Base-by-base conservation (phyloP, 2,888 invertebrate genomes). In the Agrochola circellaris region DNA sequence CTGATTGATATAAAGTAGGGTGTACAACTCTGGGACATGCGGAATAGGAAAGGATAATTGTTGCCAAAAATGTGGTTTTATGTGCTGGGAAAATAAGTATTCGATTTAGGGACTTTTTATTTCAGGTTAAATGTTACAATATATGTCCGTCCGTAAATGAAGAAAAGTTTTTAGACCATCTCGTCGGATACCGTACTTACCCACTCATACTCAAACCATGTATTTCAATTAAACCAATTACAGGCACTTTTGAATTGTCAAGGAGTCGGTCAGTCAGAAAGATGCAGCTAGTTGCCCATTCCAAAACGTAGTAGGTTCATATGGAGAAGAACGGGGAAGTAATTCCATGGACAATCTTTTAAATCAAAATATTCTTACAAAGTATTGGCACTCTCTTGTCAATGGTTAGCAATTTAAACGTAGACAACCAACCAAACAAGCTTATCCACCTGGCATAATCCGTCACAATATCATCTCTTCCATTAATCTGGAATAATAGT, bases 1-100 rank as follows among this genome's bases (percentile, higher is more conserved):
- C 51, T 82, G 89, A 88, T 88, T 87, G 89, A 88, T 84, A 86
- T 79, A 66, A 67, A 83, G 81, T 15, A 58, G 65, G 64, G 62
- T 64, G 58, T 82, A 73, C 48, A 56, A 38, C 48, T 69, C n/a
- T 70, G 62, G 61, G 13, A 42, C 20, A 23, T 58, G 34, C 26
- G 15, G 42, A 72, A 71, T 74, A 8, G 15, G 30, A 61, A 60
- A 64, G 51, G 54, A 58, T 68, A 26, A 58, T 85, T 38, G 54
- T 70, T 70, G 77, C 73, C 66, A 70, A 73, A 58, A 81, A 71
- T 70, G 58, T 80, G 51, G 56, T 62, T 42, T n/a, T 61, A 69
- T 34, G 15, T 58, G 11, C 1, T 58, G n/a, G 0, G 42, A 15
- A 70, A 62, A 42, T n/a, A 34, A 34, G 9, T 5, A 17, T 34